Conservation (phyloP, 2,797 vertebrate species). For the Smutsia gigantea region DNA sequence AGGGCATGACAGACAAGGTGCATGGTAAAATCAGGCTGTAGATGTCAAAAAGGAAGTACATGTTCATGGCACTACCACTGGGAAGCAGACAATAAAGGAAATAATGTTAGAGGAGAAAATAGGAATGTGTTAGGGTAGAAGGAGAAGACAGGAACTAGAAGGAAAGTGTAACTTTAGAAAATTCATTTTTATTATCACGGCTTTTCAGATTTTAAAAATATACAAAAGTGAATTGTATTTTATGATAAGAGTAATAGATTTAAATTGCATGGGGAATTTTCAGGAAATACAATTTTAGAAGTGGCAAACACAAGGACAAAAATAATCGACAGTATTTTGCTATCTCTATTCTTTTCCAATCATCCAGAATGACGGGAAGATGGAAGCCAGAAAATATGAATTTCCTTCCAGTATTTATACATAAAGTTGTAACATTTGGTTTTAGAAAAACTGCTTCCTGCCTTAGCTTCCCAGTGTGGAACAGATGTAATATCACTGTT, state of each 20-base stretch:
- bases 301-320: not conserved
- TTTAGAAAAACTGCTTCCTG: not conserved
- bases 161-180: not conserved
- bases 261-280: not conserved
- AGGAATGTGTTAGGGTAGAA: not conserved
- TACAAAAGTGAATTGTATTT: not conserved
- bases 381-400: not conserved
- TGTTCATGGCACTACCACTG: not conserved
- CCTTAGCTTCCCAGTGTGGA: not conserved
- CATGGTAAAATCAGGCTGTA: not conserved
- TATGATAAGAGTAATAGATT: not conserved
- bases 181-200: not conserved
- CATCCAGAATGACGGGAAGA: not conserved
- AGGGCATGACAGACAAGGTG: not conserved
- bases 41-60: not conserved
- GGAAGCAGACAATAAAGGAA: not conserved
- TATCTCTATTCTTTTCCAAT: not conserved
- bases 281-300: conserved; percentile 17
- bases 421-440: not conserved
- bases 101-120: not conserved
- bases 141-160: not conserved
- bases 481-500: not conserved
- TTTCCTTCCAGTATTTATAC: not conserved
- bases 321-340: not conserved
- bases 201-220: not conserved